These are phyloP conservation scores for Oryzias dopingdopingensis DNA, from an alignment of 2,797 vertebrate species.

Conservation along the genomic window DNA sequence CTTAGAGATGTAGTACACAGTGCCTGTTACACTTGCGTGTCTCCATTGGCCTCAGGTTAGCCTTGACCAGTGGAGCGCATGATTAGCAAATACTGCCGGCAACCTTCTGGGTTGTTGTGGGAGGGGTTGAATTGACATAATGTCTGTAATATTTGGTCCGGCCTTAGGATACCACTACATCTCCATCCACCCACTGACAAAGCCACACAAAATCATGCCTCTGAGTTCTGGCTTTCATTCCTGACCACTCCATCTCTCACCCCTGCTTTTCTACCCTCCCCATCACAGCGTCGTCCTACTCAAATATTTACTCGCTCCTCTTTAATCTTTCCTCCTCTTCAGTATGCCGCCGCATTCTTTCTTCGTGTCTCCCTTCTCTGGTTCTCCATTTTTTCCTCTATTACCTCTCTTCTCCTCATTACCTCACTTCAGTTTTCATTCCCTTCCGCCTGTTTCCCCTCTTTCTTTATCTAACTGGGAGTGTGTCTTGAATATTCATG, in stretches of 20 bases:
- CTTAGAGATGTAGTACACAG: conserved; percentile 13
- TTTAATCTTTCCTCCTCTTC: conserved; percentile 35
- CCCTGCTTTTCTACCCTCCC: conserved; percentile 10
- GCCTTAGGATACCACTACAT: conserved; percentile 40
- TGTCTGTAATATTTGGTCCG: conserved; percentile 18
- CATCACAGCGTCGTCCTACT: conserved; percentile 44
- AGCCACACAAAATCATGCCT: conserved; percentile 24
- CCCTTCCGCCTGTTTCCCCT: not conserved
- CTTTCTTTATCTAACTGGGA: conserved; percentile 40
- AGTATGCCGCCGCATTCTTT: not conserved
- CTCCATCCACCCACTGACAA: conserved; percentile 29
- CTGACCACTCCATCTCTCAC: conserved; percentile 38
- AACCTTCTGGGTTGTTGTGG: conserved; percentile 64
- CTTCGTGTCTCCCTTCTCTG: conserved; percentile 10
- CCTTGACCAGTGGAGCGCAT: conserved; percentile 51
- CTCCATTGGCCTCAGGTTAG: conserved; percentile 42
- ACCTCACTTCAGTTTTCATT: conserved; percentile 25
- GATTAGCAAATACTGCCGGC: conserved; percentile 53
- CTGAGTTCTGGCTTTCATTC: conserved; percentile 68
- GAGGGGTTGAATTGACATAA: conserved; percentile 44
- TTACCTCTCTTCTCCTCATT: conserved; percentile 37
- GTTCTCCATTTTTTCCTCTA: conserved; percentile 33
- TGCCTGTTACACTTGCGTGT: conserved; percentile 34
- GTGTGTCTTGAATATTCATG: conserved; percentile 67
- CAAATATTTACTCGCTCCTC: conserved; percentile 50